phyloP scores from a whole-genome alignment of 2,888 invertebrate species.

The Hirtodrosophila histrioides region DNA sequence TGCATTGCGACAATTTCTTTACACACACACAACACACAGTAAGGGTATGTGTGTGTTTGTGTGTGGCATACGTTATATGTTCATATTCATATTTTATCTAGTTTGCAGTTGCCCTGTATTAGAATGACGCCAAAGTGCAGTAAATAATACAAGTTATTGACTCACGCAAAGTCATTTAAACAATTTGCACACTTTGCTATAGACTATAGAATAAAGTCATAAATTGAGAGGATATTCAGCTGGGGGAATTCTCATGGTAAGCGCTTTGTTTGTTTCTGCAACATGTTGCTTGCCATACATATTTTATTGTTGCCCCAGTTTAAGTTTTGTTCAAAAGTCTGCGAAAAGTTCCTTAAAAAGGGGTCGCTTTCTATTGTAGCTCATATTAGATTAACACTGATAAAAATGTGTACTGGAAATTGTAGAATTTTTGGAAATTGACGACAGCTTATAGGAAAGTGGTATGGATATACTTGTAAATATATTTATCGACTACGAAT shows the following conservation, averaged over 20 bases:
- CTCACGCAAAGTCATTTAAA: constrained; percentile 62
- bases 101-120: constrained; percentile 50
- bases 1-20: constrained; percentile 71
- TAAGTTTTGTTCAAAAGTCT: constrained; percentile 16
- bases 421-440: too few species aligned
- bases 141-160: constrained; percentile 63
- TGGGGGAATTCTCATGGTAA: constrained; percentile 5
- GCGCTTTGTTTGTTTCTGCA: constrained; percentile 41
- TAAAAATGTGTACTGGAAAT: too few species aligned
- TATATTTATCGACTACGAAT: too few species aligned
- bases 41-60: constrained; percentile 2
- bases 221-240: constrained; percentile 23
- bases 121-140: constrained; percentile 41
- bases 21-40: constrained; percentile 2
- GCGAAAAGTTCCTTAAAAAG: constrained; percentile 9
- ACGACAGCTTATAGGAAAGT: too few species aligned
- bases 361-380: too few species aligned
- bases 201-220: constrained; percentile 44
- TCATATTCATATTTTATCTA: constrained; percentile 68
- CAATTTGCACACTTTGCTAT: constrained; percentile 57
- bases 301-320: constrained; percentile 36
- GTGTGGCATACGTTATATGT: constrained; percentile 48
- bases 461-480: too few species aligned
- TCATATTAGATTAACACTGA: too few species aligned
- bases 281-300: constrained; percentile 41